These are phyloP conservation scores for Leuciscus waleckii DNA, from an alignment of 2,797 vertebrate genomes.

Conservation along the genomic window DNA sequence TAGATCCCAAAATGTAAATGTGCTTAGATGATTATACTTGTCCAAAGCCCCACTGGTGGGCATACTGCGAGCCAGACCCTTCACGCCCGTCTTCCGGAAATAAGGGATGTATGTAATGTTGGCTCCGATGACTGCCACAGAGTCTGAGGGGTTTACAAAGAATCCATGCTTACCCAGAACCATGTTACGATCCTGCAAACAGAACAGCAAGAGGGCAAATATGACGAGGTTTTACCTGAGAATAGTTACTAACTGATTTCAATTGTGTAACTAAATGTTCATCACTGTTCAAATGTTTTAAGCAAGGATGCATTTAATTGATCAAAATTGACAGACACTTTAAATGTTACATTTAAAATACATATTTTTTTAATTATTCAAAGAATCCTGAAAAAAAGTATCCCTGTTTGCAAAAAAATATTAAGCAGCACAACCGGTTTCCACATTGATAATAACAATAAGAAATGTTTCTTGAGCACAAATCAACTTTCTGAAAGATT, in stretches of 20 bases:
- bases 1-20: not conserved
- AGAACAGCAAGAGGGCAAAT: not conserved
- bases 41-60: conserved; percentile 96
- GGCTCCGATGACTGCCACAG: conserved; percentile 94
- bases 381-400: not conserved
- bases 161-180: conserved; percentile 95
- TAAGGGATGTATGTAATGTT: conserved; percentile 95
- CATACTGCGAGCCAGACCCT: conserved; percentile 96
- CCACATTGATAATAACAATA: too few species aligned
- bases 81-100: conserved; percentile 94
- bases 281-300: not conserved
- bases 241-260: not conserved
- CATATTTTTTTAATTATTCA: not conserved
- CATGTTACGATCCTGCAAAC: conserved; percentile 93
- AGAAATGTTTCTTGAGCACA: not conserved
- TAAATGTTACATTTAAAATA: not conserved
- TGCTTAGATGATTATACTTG: conserved; percentile 77
- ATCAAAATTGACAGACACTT: not conserved
- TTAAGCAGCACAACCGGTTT: not conserved
- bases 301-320: not conserved
- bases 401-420: not conserved
- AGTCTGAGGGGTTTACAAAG: conserved; percentile 98
- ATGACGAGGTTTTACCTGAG: not conserved
- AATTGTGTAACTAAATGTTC: not conserved
- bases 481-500: not conserved